Percentiles rank a stretch among this genome's conserved stretches.
Evolutionary conservation across 2,113 vertebrate species (phyloP).

Genomic region (Gadus macrocephalus): DNA sequence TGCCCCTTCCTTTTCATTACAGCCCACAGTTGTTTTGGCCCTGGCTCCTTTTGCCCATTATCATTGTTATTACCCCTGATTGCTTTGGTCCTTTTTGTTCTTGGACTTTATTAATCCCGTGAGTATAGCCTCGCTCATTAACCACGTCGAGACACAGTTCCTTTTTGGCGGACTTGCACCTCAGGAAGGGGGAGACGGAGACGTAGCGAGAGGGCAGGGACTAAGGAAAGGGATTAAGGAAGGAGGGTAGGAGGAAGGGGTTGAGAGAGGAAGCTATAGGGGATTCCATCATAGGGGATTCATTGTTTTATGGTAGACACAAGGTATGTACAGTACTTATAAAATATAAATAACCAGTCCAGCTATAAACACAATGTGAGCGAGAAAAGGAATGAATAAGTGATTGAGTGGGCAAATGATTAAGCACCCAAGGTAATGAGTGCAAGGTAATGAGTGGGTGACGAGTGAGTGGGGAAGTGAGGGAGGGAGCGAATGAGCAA

Average conservation of each 20-base stretch:
- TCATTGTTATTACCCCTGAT: neutral
- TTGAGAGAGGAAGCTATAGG: slow-evolving; percentile 3
- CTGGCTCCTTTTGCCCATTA: neutral
- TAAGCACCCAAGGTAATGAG: no score
- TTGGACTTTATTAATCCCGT: neutral
- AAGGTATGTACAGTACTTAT: slow-evolving; percentile 25
- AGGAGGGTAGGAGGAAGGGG: neutral
- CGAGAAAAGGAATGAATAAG: slow-evolving; percentile 19
- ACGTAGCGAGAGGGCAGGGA: no score
- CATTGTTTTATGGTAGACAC: slow-evolving; percentile 5
- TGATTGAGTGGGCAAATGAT: neutral
- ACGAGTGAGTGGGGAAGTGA: no score
- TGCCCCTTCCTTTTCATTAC: neutral
- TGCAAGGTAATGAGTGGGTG: no score
- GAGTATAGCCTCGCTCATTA: neutral
- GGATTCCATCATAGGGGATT: neutral
- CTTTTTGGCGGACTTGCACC: neutral
- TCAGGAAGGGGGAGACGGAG: neutral
- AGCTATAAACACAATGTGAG: slow-evolving; percentile 45
- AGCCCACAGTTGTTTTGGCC: neutral
- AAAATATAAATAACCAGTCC: slow-evolving; percentile 1
- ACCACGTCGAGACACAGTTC: neutral
- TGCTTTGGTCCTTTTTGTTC: neutral
- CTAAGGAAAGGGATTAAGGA: neutral
- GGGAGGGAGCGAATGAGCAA: neutral